These are phyloP conservation scores for Gallinago stenura DNA, from an alignment of 2,797 vertebrate species.

Conservation along the genomic window DNA sequence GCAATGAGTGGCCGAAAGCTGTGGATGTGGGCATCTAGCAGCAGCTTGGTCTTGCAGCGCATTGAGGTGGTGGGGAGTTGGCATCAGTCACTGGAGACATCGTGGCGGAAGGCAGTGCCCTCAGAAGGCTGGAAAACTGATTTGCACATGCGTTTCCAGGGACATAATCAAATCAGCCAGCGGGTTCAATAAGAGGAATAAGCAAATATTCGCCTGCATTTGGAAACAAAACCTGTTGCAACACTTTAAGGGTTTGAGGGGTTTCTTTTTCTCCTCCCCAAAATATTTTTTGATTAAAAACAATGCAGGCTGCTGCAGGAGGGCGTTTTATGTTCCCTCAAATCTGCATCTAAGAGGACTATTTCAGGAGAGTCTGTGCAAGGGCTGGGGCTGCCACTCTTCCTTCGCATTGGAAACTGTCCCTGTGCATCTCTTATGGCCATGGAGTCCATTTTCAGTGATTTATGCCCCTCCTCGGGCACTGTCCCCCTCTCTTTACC, in stretches of 20 bases:
- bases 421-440: rapidly evolving
- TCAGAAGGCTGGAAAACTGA: background rate
- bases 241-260: background rate
- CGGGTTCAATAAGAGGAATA: background rate
- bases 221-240: background rate
- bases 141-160: slow-evolving; percentile 31
- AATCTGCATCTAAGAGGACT: background rate
- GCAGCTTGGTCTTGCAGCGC: background rate
- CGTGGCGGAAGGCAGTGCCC: slow-evolving; percentile 11
- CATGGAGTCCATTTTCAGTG: background rate
- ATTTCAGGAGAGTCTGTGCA: rapidly evolving
- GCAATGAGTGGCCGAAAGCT: background rate
- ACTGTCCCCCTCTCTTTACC: background rate
- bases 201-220: background rate
- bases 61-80: background rate
- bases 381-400: background rate
- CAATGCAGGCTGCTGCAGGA: background rate
- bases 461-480: background rate
- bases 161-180: slow-evolving; percentile 32
- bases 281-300: background rate
- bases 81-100: background rate
- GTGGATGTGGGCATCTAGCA: background rate
- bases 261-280: background rate
- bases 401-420: rapidly evolving
- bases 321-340: background rate